Base-by-base conservation (phyloP, 2,888 invertebrate genomes). In the Lasius fuliginosus region DNA sequence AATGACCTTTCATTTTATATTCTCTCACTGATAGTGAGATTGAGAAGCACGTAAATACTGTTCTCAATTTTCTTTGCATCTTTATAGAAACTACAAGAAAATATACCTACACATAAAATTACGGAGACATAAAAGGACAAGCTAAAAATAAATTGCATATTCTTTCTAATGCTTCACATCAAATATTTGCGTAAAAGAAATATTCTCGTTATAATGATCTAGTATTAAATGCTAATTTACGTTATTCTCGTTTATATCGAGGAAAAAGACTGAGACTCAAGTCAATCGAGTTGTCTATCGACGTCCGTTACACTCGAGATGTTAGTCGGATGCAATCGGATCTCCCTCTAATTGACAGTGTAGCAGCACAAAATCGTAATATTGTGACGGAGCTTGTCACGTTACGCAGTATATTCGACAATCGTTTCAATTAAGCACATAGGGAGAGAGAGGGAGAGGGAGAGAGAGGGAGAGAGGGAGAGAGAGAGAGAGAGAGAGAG, bases 351-450 rank as follows among this genome's bases (percentile, higher is more conserved):
- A 86, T 86, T 86, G 87, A 87, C 87, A 84, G 77, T 30, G 82
- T n/a, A 53, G 84, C 84, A 60, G 82, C 53, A 62, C 65, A 65
- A 53, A 77, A 83, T 53, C 82, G 83, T 64, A 81, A 73, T 73
- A 76, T 82, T 69, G 82, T 56, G 83, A 81, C 83, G 33, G 46
- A 33, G n/a, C 64, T 74, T 68, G 81, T 88, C 86, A 69, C 65
- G 46, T 83, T 77, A 85, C 53, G 58, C 73, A 36, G 46, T 82
- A 64, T 62, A 68, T 89, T 85, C 88, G 77, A 42, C 77, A 74
- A 88, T 88, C 89, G 83, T 49, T n/a, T 74, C 88, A 88, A 88
- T 88, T 88, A 88, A 86, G 73, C 77, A 68, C 81, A 53, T 18
- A 36, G 5, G 5, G 5, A 36, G 36, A 36, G 36, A 36, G 36